Evolutionary conservation across 2,113 vertebrate species (phyloP).

Genomic region (Hyla sarda): DNA sequence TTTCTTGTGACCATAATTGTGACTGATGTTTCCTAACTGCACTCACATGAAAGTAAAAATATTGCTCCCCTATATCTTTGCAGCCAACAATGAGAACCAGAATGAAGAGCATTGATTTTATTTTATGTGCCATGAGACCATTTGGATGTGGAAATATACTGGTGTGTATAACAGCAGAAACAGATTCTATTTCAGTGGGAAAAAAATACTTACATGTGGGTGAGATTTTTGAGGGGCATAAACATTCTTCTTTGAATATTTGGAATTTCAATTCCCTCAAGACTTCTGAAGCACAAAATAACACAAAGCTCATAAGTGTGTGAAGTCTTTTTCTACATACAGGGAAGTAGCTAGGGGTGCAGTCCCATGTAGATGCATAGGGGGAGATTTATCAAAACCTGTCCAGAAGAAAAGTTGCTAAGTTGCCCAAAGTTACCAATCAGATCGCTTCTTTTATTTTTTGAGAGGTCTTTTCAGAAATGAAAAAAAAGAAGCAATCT

Average conservation of each 20-base stretch:
- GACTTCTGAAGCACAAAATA: constrained; percentile 76
- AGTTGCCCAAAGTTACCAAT: too few relatives aligned
- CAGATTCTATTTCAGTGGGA: not conserved
- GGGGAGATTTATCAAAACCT: too few relatives aligned
- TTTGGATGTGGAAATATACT: not conserved
- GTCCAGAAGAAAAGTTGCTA: too few relatives aligned
- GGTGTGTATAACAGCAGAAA: not conserved
- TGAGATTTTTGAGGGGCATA: constrained; percentile 85
- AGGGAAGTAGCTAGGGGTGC: not conserved
- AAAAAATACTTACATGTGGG: constrained; percentile 88
- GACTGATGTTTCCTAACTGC: too few relatives aligned
- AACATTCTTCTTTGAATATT: constrained; percentile 96
- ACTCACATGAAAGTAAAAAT: too few relatives aligned
- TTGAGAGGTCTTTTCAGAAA: too few relatives aligned
- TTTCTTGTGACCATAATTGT: too few relatives aligned
- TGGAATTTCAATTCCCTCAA: constrained; percentile 92
- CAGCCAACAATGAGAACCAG: too few relatives aligned
- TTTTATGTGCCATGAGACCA: not conserved
- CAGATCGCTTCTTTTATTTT: too few relatives aligned
- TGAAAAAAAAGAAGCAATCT: too few relatives aligned
- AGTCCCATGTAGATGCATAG: not conserved
- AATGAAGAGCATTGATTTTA: not conserved
- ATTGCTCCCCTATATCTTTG: too few relatives aligned
- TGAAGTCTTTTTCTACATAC: not conserved
- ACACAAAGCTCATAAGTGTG: not conserved